phyloP scores from a whole-genome alignment of 53 echinoderm and acorn worm species.

The Stichopus horrens region DNA sequence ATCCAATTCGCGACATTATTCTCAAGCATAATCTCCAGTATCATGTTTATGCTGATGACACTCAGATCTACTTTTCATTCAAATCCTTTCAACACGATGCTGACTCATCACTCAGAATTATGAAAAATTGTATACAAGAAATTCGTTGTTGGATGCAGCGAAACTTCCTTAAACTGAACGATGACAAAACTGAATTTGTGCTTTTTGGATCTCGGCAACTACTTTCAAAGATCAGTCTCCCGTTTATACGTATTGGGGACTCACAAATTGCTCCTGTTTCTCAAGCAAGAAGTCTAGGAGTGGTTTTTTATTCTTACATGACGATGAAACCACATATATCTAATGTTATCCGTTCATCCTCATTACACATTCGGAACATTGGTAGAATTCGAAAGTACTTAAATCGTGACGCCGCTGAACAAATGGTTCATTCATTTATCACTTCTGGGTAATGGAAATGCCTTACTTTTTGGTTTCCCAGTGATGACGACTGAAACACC shows the following conservation, averaged over 20 bases:
- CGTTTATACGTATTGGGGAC: not conserved
- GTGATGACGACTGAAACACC: too few relatives aligned
- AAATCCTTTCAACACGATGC: not conserved
- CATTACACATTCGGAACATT: too few relatives aligned
- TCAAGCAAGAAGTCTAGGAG: not conserved
- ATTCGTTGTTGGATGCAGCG: not conserved
- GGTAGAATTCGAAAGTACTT: too few relatives aligned
- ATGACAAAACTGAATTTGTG: not conserved
- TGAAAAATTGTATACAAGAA: not conserved
- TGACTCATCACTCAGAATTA: not conserved
- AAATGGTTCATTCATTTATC: too few relatives aligned
- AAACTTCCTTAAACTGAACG: not conserved
- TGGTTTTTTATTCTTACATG: not conserved
- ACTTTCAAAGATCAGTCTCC: not conserved
- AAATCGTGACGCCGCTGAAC: too few relatives aligned
- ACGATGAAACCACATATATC: conserved; percentile 22
- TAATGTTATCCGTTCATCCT: too few relatives aligned
- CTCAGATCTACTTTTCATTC: not conserved
- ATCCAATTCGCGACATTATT: not conserved
- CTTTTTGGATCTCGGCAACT: not conserved
- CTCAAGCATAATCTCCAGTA: not conserved
- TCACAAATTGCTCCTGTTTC: not conserved
- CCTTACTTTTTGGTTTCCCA: too few relatives aligned
- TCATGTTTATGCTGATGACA: not conserved
- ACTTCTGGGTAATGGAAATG: too few relatives aligned